Percentiles rank a stretch among this genome's conserved stretches.
Evolutionary conservation across 2,888 invertebrate genomes (phyloP).

Genomic region (Orchesella flavescens): DNA sequence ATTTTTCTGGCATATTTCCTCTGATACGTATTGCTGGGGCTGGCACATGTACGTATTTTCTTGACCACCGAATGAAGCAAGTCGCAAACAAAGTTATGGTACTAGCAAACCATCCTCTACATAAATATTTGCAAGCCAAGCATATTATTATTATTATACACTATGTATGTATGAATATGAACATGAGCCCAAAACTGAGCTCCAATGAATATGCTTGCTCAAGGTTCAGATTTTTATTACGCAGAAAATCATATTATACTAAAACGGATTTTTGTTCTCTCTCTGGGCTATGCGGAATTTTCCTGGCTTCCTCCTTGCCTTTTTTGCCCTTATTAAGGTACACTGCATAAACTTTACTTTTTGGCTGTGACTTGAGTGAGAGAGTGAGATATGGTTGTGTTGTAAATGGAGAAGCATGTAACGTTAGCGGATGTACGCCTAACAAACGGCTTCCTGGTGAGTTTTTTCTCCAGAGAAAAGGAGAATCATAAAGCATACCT

Average conservation of each 20-base stretch:
- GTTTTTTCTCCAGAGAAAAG: conserved; percentile 37
- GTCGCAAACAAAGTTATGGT: no score
- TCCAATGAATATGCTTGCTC: background rate
- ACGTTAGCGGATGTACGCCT: background rate
- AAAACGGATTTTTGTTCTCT: conserved; percentile 30
- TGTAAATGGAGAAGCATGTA: conserved; percentile 11
- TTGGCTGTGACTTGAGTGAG: background rate
- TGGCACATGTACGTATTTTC: background rate
- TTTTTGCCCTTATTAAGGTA: background rate
- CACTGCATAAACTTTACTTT: background rate
- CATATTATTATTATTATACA: no score
- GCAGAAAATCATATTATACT: conserved; percentile 10
- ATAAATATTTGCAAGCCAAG: no score
- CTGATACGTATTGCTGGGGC: background rate
- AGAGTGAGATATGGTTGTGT: background rate
- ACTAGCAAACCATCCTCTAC: no score
- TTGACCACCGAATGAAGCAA: background rate
- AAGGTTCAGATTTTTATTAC: background rate
- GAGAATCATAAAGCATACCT: no score
- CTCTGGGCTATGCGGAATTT: conserved; percentile 25
- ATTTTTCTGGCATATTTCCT: no score
- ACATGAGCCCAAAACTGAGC: no score
- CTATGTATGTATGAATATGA: no score
- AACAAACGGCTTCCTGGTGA: conserved; percentile 17
- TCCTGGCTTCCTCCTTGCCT: conserved; percentile 30